Evolutionary conservation across 1,140 invertebrate species (phyloP).

Genomic region (Samia ricini): DNA sequence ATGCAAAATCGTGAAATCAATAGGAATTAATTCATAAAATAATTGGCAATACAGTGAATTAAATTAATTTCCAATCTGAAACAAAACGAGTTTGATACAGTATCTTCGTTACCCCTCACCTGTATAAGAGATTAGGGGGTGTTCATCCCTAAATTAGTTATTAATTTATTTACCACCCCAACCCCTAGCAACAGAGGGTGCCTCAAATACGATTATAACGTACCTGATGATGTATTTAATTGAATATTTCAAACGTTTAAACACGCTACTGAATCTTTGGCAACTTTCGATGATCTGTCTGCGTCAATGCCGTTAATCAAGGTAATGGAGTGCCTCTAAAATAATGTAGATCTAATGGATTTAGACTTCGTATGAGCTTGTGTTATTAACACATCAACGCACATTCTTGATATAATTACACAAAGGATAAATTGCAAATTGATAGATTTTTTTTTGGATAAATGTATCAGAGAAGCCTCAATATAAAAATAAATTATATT

Average conservation of each 20-base stretch:
- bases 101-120: neutral
- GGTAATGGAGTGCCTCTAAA: neutral
- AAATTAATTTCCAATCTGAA: neutral
- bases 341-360: too few species aligned
- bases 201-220: constrained; percentile 29
- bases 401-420: too few species aligned
- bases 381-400: too few species aligned
- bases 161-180: constrained; percentile 54
- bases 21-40: neutral
- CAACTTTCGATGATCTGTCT: constrained; percentile 1
- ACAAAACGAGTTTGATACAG: constrained; percentile 1
- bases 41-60: neutral
- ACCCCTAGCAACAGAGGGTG: constrained; percentile 17
- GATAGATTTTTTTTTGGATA: too few species aligned
- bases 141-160: constrained; percentile 60
- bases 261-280: constrained; percentile 9
- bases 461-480: too few species aligned
- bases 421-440: too few species aligned
- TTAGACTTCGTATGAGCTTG: too few species aligned
- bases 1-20: neutral
- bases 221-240: constrained; percentile 30
- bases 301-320: neutral
- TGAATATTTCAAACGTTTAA: constrained; percentile 30
- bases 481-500: too few species aligned
- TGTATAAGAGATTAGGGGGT: constrained; percentile 25